Evolutionary conservation across 2,888 invertebrate genomes (phyloP), one percentile per base, ranked within the genome.

Genomic region (Tetragnatha montana): DNA sequence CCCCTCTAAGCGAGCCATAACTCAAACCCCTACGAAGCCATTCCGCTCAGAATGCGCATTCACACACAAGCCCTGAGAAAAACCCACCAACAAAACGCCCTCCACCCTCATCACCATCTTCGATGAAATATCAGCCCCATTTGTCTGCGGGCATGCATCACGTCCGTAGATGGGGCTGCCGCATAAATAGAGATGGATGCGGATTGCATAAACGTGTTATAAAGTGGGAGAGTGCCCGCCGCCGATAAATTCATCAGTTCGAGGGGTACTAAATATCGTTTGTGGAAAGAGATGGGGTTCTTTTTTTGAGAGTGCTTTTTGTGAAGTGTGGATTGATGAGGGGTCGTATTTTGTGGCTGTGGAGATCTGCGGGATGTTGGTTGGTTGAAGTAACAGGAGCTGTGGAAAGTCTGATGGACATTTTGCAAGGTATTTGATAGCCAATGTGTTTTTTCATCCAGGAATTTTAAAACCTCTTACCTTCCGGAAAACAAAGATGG

Each of bases 161-260:
- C 49, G 68, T 68, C 76, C 68, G 21, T 22, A 14, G 49, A 50
- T 35, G n/a, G 22, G 68, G 21, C 50, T 60, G 21, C 50, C 19
- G 35, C n/a, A 69, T 75, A 76, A 22, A 84, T 76, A 71, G 49
- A 76, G 68, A 84, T 76, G 75, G 83, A 84, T 84, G 35, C 35
- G 69, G 83, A 84, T 84, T 76, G 76, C 76, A 84, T 84, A 76
- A 75, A 84, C 76, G 83, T 69, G 76, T 84, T 84, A 84, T 84
- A 82, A 82, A 82, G 75, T 75, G 69, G 75, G 14, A 83, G 83
- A 69, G n/a, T 49, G 69, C 74, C 14, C 12, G 21, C 12, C 19
- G 68, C 21, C 75, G 69, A 84, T 84, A 84, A 84, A 84, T 76
- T 84, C 75, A 84, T 84, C 83, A 84, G 35, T n/a, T n/a, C n/a